Conservation (phyloP, 1,140 invertebrate species). For the Pseudomyrmex dendroicus region DNA sequence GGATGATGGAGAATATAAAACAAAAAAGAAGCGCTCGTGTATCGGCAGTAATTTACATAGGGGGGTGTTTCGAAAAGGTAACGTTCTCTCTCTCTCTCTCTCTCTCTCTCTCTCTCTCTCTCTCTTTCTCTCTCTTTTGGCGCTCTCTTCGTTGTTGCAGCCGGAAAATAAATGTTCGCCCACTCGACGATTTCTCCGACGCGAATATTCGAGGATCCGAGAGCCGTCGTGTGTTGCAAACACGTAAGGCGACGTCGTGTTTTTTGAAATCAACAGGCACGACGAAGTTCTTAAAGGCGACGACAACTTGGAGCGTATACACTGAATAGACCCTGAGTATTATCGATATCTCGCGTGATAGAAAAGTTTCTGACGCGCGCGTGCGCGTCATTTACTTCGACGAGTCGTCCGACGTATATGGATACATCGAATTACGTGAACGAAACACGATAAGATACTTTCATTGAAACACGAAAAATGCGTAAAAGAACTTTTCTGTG, state of each 20-base stretch:
- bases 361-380: conserved; percentile 23
- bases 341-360: conserved; percentile 8
- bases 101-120: too few relatives aligned
- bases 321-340: not conserved
- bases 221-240: not conserved
- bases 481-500: too few relatives aligned
- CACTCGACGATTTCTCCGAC: not conserved
- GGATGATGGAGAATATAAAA: conserved; percentile 30
- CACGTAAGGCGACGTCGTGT: not conserved
- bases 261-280: conserved; percentile 44
- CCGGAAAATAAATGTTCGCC: not conserved
- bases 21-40: conserved; percentile 41
- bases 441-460: not conserved
- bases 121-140: too few relatives aligned
- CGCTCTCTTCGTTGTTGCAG: too few relatives aligned
- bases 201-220: not conserved
- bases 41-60: conserved; percentile 57
- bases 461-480: not conserved
- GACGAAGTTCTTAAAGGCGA: conserved; percentile 7
- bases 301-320: not conserved
- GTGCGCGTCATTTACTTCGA: conserved; percentile 27
- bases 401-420: not conserved
- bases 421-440: not conserved
- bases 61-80: conserved; percentile 28
- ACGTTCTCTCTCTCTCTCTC: not conserved